Conservation (phyloP, 2,888 invertebrate species). For the Malthinus flaveolus region DNA sequence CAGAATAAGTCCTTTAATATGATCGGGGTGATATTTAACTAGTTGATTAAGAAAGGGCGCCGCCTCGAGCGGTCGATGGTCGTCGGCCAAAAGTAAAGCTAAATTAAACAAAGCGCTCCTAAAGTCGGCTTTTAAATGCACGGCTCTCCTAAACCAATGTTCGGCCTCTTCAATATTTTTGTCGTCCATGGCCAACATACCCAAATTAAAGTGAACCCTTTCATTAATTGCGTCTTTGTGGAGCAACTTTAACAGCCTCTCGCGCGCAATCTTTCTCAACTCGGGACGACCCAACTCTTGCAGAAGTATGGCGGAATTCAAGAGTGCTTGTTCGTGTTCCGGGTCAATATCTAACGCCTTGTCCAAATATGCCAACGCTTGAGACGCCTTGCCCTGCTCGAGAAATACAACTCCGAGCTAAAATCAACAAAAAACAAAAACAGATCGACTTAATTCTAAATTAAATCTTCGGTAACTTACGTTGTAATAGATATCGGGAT, state of each 20-base stretch:
- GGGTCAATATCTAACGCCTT: constrained; percentile 92
- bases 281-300: constrained; percentile 87
- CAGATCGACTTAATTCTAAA: background rate
- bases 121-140: constrained; percentile 86
- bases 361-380: constrained; percentile 89
- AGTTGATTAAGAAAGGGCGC: constrained; percentile 90
- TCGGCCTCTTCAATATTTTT: constrained; percentile 87
- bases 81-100: constrained; percentile 86
- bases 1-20: constrained; percentile 91
- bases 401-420: constrained; percentile 92
- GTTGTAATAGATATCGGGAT: constrained; percentile 94
- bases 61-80: constrained; percentile 85
- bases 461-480: constrained; percentile 60
- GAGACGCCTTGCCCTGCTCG: constrained; percentile 88
- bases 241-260: constrained; percentile 79
- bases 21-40: constrained; percentile 88
- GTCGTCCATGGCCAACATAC: constrained; percentile 97
- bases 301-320: constrained; percentile 92
- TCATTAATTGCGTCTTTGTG: constrained; percentile 81
- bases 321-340: constrained; percentile 90
- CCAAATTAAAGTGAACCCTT: constrained; percentile 91
- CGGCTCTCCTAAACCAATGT: constrained; percentile 87
- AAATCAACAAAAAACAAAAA: constrained; percentile 39
- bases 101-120: constrained; percentile 93
- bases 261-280: constrained; percentile 76